Evolutionary conservation across 2,888 invertebrate genomes (phyloP).

Genomic region (Crematogaster levior): DNA sequence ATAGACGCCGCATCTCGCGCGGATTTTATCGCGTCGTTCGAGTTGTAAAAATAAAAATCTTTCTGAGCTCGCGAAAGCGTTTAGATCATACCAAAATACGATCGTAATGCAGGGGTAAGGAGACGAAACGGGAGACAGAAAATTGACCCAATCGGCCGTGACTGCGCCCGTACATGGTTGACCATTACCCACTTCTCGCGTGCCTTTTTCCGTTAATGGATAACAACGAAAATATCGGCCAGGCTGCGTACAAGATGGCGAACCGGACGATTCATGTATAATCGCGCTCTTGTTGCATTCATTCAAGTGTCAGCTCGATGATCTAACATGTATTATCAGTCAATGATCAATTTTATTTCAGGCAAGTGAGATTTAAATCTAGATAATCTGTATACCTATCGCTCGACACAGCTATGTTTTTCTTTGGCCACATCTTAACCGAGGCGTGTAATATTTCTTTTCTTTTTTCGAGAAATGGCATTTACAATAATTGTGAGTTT

Average conservation of each 20-base stretch:
- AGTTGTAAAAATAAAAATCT: conserved; percentile 1
- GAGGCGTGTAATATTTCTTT: neutral
- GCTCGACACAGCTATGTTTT: neutral
- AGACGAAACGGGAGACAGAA: conserved; percentile 13
- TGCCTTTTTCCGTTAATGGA: conserved; percentile 51
- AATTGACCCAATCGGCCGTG: conserved; percentile 57
- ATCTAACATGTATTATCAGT: neutral
- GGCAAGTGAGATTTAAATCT: neutral
- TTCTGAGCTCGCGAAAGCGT: neutral
- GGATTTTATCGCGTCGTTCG: neutral
- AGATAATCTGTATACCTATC: neutral
- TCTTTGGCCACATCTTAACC: neutral
- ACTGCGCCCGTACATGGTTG: conserved; percentile 57
- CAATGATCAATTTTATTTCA: neutral
- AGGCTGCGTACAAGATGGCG: neutral
- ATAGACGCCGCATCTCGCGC: neutral
- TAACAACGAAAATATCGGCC: conserved; percentile 49
- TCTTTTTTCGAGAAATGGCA: neutral
- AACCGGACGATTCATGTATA: conserved; percentile 30
- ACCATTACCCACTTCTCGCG: conserved; percentile 38
- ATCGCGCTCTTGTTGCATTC: neutral
- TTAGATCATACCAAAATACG: neutral
- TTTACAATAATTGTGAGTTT: neutral
- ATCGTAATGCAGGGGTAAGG: neutral
- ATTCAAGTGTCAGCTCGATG: neutral